A percentile compares a stretch with the other conserved stretches of the same genome.
Evolutionary conservation across 2,888 invertebrate genomes (phyloP).

Genomic region (Bellardia pandia): DNA sequence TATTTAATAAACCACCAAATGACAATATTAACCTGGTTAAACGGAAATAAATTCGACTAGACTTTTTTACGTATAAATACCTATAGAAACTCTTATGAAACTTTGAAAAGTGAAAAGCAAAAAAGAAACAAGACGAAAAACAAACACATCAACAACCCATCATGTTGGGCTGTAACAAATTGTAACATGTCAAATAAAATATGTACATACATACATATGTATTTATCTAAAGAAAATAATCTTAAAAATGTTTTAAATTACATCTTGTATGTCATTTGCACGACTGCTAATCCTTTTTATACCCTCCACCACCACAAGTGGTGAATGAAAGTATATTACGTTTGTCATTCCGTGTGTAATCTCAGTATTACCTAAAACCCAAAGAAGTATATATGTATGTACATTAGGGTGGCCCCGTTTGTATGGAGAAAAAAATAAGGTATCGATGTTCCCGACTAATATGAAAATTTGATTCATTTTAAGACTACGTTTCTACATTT

Average conservation of each 20-base stretch:
- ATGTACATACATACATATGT: too few species aligned
- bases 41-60: neutral
- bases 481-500: too few species aligned
- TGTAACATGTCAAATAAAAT: slow-evolving; percentile 49
- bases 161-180: slow-evolving; percentile 17
- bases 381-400: too few species aligned
- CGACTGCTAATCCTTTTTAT: slow-evolving; percentile 21
- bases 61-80: neutral
- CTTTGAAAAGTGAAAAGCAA: neutral
- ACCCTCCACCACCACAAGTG: too few species aligned
- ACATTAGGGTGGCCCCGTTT: too few species aligned
- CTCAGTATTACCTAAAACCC: too few species aligned
- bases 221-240: slow-evolving; percentile 41
- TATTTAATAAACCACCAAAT: neutral
- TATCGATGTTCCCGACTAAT: too few species aligned
- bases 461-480: too few species aligned
- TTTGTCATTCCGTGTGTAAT: too few species aligned
- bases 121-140: neutral
- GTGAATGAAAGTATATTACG: too few species aligned
- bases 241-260: slow-evolving; percentile 41
- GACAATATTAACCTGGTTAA: neutral
- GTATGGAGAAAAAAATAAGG: too few species aligned
- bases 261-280: slow-evolving; percentile 36
- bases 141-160: slow-evolving; percentile 24
- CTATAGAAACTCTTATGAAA: neutral